These are phyloP conservation scores for Passer montanus DNA, from an alignment of 2,113 vertebrate genomes.

Conservation along the genomic window DNA sequence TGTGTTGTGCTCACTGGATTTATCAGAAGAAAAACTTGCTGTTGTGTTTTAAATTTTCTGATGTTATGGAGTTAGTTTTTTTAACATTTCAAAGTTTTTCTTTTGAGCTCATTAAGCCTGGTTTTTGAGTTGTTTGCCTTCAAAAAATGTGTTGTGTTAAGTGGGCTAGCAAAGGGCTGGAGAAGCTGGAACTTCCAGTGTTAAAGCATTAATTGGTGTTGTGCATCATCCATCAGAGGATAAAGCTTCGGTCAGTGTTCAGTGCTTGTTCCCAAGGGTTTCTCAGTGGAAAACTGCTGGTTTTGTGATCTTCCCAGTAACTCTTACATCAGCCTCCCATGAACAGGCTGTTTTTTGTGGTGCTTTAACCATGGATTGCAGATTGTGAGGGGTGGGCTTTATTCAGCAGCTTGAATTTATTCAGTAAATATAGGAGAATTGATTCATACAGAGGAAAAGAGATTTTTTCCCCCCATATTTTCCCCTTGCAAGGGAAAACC, in stretches of 20 bases:
- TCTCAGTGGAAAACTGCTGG: background rate
- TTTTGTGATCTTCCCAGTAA: background rate
- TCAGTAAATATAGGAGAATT: background rate
- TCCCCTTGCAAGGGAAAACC: background rate
- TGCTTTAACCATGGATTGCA: background rate
- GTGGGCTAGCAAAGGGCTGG: background rate
- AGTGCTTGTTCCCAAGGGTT: background rate
- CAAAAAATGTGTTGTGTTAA: background rate
- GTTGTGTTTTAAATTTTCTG: background rate
- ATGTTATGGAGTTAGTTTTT: background rate
- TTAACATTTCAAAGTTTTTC: background rate
- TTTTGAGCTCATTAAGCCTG: background rate
- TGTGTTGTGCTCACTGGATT: background rate
- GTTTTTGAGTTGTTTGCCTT: background rate
- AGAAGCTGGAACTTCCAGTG: background rate
- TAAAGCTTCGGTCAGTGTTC: background rate
- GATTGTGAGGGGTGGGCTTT: background rate
- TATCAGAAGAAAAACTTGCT: background rate
- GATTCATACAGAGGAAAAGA: background rate
- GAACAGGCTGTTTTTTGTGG: background rate
- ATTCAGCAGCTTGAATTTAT: background rate
- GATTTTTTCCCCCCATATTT: background rate
- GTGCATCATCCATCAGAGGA: constrained; percentile 2
- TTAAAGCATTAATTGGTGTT: constrained; percentile 23
- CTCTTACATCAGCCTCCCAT: background rate